phyloP scores from a whole-genome alignment of 2,888 invertebrate species.

The Ophonus ardosiacus region DNA sequence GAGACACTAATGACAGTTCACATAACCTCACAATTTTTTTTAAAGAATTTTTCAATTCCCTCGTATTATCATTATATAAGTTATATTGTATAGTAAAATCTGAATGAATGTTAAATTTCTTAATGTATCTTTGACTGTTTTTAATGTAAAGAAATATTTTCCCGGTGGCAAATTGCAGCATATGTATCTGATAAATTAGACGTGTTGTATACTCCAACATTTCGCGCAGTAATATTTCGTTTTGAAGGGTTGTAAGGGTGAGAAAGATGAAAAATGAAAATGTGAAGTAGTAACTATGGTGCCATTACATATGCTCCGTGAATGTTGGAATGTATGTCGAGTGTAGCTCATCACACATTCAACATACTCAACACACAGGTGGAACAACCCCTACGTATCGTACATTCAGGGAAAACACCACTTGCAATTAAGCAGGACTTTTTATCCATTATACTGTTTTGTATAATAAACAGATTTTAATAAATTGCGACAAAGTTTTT shows the following conservation, averaged over 20 bases:
- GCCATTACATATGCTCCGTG: constrained; percentile 29
- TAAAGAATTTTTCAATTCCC: no score
- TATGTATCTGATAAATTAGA: neutral
- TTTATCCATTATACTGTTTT: neutral
- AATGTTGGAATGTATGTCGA: constrained; percentile 30
- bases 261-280: constrained; percentile 31
- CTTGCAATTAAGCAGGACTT: neutral
- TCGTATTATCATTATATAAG: no score
- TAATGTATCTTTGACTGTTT: neutral
- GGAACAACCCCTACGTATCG: neutral
- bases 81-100: no score
- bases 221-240: constrained; percentile 1
- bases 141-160: neutral
- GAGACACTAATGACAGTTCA: no score
- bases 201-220: neutral
- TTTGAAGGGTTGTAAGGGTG: constrained; percentile 6
- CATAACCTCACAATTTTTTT: no score
- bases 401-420: neutral
- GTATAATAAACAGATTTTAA: no score
- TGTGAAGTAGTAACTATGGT: constrained; percentile 21
- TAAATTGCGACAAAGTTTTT: no score
- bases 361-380: constrained; percentile 1
- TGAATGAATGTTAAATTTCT: neutral
- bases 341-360: constrained; percentile 4
- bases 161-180: neutral